These are phyloP conservation scores for Patiria pectinifera DNA, from an alignment of 53 echinoderm and acorn worm genomes.

Conservation along the genomic window DNA sequence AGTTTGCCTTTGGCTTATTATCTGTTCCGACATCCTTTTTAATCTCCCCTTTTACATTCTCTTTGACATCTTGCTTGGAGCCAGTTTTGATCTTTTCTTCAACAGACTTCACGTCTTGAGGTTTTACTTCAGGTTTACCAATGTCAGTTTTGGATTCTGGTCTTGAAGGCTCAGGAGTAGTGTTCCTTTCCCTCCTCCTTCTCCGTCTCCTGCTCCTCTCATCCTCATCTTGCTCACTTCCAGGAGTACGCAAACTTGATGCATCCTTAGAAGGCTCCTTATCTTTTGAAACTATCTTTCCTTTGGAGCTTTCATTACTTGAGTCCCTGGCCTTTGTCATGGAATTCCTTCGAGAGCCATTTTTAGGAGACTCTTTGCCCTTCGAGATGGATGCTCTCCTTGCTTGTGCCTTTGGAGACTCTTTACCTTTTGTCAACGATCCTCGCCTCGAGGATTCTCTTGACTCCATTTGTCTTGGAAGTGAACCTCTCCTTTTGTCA, in stretches of 20 bases:
- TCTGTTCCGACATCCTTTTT: not conserved
- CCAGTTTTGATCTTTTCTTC: not conserved
- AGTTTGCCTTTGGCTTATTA: not conserved
- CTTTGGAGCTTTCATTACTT: constrained; percentile 40
- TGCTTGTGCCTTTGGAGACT: constrained; percentile 45
- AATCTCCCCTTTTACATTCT: not conserved
- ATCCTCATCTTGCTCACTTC: constrained; percentile 42
- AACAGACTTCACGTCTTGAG: not conserved
- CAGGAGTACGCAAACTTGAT: constrained; percentile 5
- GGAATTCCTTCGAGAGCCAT: constrained; percentile 23
- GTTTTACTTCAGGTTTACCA: not conserved
- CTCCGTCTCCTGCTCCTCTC: constrained; percentile 48
- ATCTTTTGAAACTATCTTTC: constrained; percentile 27
- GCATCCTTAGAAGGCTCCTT: constrained; percentile 25
- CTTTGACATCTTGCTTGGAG: constrained; percentile 4
- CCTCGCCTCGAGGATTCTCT: constrained; percentile 47
- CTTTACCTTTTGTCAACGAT: constrained; percentile 47
- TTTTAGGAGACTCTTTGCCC: constrained; percentile 33
- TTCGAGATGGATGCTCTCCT: constrained; percentile 44
- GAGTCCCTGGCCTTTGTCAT: constrained; percentile 47
- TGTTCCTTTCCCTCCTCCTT: constrained; percentile 50
- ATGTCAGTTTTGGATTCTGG: not conserved
- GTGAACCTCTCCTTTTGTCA: constrained; percentile 40
- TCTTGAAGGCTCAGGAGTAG: constrained; percentile 35
- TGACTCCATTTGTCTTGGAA: constrained; percentile 32